Evolutionary conservation across 2,888 invertebrate species (phyloP).

Genomic region (Lithosia quadra): DNA sequence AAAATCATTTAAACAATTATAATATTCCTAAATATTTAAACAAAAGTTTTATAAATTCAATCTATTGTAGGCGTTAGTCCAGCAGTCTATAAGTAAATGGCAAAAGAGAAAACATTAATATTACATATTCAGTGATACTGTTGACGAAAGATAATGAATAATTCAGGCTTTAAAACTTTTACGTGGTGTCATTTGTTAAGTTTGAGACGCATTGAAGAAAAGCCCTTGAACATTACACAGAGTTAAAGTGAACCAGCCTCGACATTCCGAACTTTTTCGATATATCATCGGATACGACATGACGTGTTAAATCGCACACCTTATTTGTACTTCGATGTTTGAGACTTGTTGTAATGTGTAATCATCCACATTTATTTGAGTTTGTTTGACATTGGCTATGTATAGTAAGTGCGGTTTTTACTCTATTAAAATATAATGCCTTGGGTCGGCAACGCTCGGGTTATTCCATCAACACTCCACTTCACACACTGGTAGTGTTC

Average conservation of each 20-base stretch:
- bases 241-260: slow-evolving; percentile 50
- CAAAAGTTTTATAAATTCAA: slow-evolving; percentile 15
- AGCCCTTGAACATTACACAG: slow-evolving; percentile 51
- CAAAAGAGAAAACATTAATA: slow-evolving; percentile 45
- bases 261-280: slow-evolving; percentile 59
- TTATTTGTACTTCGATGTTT: slow-evolving; percentile 29
- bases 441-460: not conserved
- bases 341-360: slow-evolving; percentile 26
- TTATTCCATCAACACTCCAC: not conserved
- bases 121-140: slow-evolving; percentile 55
- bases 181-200: slow-evolving; percentile 62
- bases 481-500: too few species aligned
- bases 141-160: slow-evolving; percentile 56
- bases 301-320: slow-evolving; percentile 47
- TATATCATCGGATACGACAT: slow-evolving; percentile 63
- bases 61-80: slow-evolving; percentile 12
- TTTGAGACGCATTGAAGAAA: slow-evolving; percentile 57
- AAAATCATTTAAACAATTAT: slow-evolving; percentile 2
- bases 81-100: slow-evolving; percentile 41
- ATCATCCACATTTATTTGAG: not conserved
- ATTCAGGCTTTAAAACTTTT: slow-evolving; percentile 62
- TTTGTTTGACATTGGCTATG: not conserved
- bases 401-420: too few species aligned
- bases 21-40: slow-evolving; percentile 5
- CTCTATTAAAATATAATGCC: too few species aligned